Base-by-base conservation (phyloP, 2,888 invertebrate species). In the Cyclophora punctaria region DNA sequence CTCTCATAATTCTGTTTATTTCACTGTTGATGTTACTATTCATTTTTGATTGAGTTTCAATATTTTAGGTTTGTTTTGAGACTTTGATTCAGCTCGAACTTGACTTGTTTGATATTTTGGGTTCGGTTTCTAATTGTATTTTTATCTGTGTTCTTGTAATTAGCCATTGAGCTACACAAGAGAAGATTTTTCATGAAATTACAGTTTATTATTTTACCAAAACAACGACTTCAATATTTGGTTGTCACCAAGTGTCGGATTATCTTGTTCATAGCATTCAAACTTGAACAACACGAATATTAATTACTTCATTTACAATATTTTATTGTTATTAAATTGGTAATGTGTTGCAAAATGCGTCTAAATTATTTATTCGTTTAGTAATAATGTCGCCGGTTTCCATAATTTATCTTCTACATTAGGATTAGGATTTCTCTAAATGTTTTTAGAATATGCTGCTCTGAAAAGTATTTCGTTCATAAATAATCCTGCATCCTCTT, bases 301-400 rank as follows among this genome's bases (percentile, higher is more conserved):
- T 52, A 48, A 57, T 53, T 45, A 54, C 48, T 50, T 52, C 44
- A 51, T 54, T 50, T 52, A 49, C 46, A 46, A 46, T 35, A 46
- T 50, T 47, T 47, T 35, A 46, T 37, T 55, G 48, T 50, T 46
- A 50, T 47, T 44, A 43, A 41, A 45, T 20, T 47, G 43, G 42
- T 52, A 50, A 43, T 51, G 47, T 2, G 44, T 52, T 57, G 47
- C 6, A 34, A 42, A 47, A 48, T 53, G 34, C 41, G n/a, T 47
- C n/a, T n/a, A 7, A 47, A 47, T 46, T 46, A 48, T 43, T 48
- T 50, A 44, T 33, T 34, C 7, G 34, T 44, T 43, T 7, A 20
- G 62, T 57, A 56, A 56, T 51, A 52, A 53, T 56, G 58, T 62
- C 58, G 20, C 57, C 60, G 60, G 53, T 59, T 50, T 48, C 48